Base-by-base conservation (phyloP, 2,888 invertebrate species). In the Cephus rjabovi region DNA sequence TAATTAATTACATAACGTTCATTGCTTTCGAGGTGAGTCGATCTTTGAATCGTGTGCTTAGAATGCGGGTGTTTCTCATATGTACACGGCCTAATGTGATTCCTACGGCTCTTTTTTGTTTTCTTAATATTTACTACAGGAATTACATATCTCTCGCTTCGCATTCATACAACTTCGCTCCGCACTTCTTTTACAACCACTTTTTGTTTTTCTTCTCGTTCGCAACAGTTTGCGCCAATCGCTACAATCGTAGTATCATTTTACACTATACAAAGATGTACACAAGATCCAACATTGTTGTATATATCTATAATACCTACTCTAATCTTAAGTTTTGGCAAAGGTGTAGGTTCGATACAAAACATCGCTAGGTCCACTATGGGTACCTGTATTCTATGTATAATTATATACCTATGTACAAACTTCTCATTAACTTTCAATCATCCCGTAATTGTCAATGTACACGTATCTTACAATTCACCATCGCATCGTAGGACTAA, bases 261-360 rank as follows among this genome's bases (percentile, higher is more conserved):
- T 88, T 88, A 86, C 84, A 89, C 88, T 89, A 87, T 90, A 90
- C 90, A 90, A 87, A 87, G 84, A 89, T 89, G 86, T 88, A 89
- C 89, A 88, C 80, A 88, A 87, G 86, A 87, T 86, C 86, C 89
- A 90, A 89, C 89, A 85, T 86, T 86, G 82, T 84, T 86, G 86
- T 87, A 88, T 87, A 87, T 83, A 74, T 78, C 79, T 83, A 56
- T 81, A 80, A 80, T 79, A 70, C 56, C 69, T 74, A 82, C 79
- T 84, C 80, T 86, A 84, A 81, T 83, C 81, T 86, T 82, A 81
- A 87, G 87, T 89, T 90, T 90, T 90, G 90, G 90, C 90, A 89
- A 89, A 87, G 86, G 83, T 87, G 34, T 31, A 84, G 83, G 83
- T 83, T 87, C 86, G 81, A 87, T 88, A 89, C 85, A 89, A 89